A percentile compares a stretch with the other conserved stretches of the same genome.
Evolutionary conservation across 1,140 invertebrate genomes (phyloP).

Genomic region (Pogonus chalceus): DNA sequence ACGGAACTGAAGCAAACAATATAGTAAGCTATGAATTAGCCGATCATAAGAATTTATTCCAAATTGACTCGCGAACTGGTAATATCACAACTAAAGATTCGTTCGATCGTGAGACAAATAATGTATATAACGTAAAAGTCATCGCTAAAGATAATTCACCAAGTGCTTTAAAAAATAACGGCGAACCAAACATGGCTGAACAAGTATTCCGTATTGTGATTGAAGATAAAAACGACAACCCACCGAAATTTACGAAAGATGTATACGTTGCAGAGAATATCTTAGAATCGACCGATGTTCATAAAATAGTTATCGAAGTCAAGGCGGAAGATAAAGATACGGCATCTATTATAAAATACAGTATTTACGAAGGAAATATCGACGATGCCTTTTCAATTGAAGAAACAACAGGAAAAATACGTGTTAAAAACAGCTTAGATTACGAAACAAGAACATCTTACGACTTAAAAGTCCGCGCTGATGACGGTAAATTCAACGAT

Average conservation of each 20-base stretch:
- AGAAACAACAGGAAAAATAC: conserved; percentile 66
- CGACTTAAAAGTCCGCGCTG: conserved; percentile 61
- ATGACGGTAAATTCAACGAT: conserved; percentile 67
- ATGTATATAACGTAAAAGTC: conserved; percentile 74
- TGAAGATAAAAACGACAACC: conserved; percentile 85
- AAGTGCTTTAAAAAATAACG: conserved; percentile 65
- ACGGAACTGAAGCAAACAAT: conserved; percentile 72
- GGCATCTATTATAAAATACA: conserved; percentile 69
- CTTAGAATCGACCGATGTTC: conserved; percentile 70
- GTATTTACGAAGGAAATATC: conserved; percentile 66
- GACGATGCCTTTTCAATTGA: conserved; percentile 70
- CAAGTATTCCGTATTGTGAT: conserved; percentile 78
- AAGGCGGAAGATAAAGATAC: conserved; percentile 70
- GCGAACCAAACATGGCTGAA: conserved; percentile 53
- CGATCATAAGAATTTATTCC: conserved; percentile 59
- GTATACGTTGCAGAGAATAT: conserved; percentile 68
- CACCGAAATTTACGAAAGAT: conserved; percentile 62
- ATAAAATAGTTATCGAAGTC: conserved; percentile 70
- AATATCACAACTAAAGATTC: conserved; percentile 66
- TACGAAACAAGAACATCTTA: conserved; percentile 76
- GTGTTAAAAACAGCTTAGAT: conserved; percentile 65
- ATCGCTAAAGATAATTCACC: conserved; percentile 76
- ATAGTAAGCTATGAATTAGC: conserved; percentile 66
- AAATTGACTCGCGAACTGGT: conserved; percentile 70
- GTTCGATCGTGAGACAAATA: conserved; percentile 72